Percentiles rank a stretch among this genome's conserved stretches.
phyloP scores from a whole-genome alignment of 92 coral and sea anemone genomes.

The Phenganax subtilis region DNA sequence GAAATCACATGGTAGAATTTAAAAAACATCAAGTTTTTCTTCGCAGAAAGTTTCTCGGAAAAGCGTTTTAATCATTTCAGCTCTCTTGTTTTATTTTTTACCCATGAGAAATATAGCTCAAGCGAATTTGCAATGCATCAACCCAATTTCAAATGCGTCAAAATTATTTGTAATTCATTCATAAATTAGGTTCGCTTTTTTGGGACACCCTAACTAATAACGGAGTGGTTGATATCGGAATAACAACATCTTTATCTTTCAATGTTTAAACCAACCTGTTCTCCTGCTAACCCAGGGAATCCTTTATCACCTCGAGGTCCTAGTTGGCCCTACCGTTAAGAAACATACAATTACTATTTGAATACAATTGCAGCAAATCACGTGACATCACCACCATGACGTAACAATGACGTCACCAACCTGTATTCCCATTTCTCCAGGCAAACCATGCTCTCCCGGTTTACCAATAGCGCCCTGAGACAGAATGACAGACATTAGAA shows the following conservation, averaged over 20 bases:
- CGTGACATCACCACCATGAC: background rate
- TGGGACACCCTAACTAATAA: background rate
- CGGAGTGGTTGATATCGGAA: too few species aligned
- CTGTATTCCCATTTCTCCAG: slow-evolving; percentile 27
- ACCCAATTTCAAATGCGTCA: too few species aligned
- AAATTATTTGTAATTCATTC: too few species aligned
- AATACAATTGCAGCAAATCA: background rate
- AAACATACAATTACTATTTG: background rate
- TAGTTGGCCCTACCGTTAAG: background rate
- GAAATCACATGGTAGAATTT: too few species aligned
- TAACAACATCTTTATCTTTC: too few species aligned
- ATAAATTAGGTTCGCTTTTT: background rate
- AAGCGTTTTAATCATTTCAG: too few species aligned
- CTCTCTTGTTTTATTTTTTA: too few species aligned
- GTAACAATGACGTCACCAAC: slow-evolving; percentile 14
- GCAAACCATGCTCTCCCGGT: slow-evolving; percentile 21
- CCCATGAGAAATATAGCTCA: too few species aligned
- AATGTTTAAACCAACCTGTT: background rate
- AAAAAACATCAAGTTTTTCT: too few species aligned
- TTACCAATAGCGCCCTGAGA: slow-evolving; percentile 17
- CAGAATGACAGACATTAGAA: background rate
- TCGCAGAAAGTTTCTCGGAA: too few species aligned
- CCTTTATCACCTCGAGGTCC: slow-evolving; percentile 34
- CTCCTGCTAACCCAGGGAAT: slow-evolving; percentile 11
- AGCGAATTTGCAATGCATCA: too few species aligned